These are phyloP conservation scores for Craseonycteris thonglongyai DNA, from an alignment of 2,113 vertebrate genomes.

Conservation along the genomic window DNA sequence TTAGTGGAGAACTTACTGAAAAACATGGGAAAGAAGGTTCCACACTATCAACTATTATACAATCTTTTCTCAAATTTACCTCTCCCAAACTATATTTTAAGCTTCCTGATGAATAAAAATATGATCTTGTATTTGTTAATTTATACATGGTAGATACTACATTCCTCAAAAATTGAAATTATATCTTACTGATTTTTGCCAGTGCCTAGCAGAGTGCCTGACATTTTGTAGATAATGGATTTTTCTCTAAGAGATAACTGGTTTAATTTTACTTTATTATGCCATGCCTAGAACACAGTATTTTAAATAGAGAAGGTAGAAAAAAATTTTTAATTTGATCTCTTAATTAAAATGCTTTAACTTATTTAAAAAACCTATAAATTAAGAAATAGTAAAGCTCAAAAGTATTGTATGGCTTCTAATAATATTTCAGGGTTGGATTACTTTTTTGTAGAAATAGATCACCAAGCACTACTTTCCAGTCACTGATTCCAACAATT, in stretches of 20 bases:
- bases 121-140: not conserved
- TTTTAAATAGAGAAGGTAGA: not conserved
- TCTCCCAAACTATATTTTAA: not conserved
- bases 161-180: conserved; percentile 1
- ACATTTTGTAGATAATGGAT: conserved; percentile 5
- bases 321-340: not conserved
- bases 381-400: conserved; percentile 19
- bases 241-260: conserved; percentile 20
- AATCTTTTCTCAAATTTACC: not conserved
- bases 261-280: conserved; percentile 8
- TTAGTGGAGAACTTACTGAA: not conserved
- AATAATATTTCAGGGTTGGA: not conserved
- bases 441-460: conserved; percentile 19
- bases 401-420: not conserved
- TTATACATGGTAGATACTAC: not conserved
- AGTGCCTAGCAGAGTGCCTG: not conserved
- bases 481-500: not conserved
- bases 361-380: conserved; percentile 10
- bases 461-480: not conserved
- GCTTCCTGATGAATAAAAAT: not conserved
- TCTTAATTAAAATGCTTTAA: conserved; percentile 41
- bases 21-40: not conserved
- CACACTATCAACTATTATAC: not conserved
- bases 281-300: not conserved
- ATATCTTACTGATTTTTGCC: not conserved